phyloP scores from a whole-genome alignment of 35 echinoderm and acorn worm genomes.

The Diadema setosum region DNA sequence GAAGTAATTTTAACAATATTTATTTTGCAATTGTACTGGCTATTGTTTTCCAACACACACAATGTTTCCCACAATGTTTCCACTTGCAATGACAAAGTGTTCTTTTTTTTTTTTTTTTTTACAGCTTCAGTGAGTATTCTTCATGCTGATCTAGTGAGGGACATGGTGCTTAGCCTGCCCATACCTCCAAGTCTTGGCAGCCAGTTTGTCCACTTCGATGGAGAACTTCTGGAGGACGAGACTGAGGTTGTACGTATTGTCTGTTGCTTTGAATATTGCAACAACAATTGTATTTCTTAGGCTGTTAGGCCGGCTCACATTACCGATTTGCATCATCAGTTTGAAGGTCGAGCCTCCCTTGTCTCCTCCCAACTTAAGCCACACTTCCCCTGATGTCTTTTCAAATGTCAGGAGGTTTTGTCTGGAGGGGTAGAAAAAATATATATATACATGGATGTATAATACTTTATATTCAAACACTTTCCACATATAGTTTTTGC shows the following conservation, averaged over 20 bases:
- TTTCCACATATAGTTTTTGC: not conserved
- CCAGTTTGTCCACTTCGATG: slow-evolving; percentile 7
- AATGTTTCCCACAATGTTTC: too few species aligned
- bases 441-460: not conserved
- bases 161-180: too few species aligned
- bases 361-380: slow-evolving; percentile 70
- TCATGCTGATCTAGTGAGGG: too few species aligned
- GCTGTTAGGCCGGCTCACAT: slow-evolving; percentile 62
- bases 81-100: too few species aligned
- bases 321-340: slow-evolving; percentile 48
- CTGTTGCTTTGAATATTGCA: slow-evolving; percentile 33
- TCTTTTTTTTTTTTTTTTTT: too few species aligned
- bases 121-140: too few species aligned
- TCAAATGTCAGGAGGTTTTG: not conserved
- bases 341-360: slow-evolving; percentile 64
- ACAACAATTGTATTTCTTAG: slow-evolving; percentile 42
- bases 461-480: not conserved
- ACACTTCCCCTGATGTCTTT: slow-evolving; percentile 44
- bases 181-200: slow-evolving; percentile 32
- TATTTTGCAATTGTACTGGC: too few species aligned
- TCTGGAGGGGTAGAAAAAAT: not conserved
- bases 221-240: not conserved
- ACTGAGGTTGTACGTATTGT: slow-evolving; percentile 35
- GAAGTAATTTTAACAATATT: too few species aligned
- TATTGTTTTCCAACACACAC: too few species aligned